These are phyloP conservation scores for Dynastes hyllus DNA, from an alignment of 2,888 invertebrate genomes.

Conservation along the genomic window DNA sequence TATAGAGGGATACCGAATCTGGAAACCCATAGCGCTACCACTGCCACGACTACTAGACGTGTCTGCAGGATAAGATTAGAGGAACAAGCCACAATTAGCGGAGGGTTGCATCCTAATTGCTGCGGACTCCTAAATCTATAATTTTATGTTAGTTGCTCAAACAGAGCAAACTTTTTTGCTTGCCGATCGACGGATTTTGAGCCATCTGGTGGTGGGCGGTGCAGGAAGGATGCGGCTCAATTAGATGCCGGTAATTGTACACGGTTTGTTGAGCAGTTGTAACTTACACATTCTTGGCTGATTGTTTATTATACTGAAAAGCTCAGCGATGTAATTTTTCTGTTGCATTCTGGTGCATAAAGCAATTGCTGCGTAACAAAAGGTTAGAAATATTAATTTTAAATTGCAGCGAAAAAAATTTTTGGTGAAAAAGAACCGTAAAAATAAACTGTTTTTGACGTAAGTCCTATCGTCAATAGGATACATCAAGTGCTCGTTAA, in stretches of 20 bases:
- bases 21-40: conserved; percentile 14
- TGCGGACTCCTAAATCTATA: conserved; percentile 65
- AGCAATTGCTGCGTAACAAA: too few relatives aligned
- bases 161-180: conserved; percentile 55
- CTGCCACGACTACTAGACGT: conserved; percentile 57
- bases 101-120: conserved; percentile 66
- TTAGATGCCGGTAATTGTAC: conserved; percentile 33
- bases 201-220: conserved; percentile 13
- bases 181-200: conserved; percentile 39
- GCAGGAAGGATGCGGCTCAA: background rate
- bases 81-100: conserved; percentile 67
- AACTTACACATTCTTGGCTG: conserved; percentile 28
- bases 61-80: conserved; percentile 67
- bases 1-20: conserved; percentile 45
- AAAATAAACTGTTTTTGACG: too few relatives aligned
- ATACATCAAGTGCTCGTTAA: too few relatives aligned
- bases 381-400: too few relatives aligned
- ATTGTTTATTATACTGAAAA: conserved; percentile 26
- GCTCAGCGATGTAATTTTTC: background rate
- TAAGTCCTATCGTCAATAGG: too few relatives aligned
- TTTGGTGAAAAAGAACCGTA: too few relatives aligned
- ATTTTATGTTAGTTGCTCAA: conserved; percentile 63
- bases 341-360: too few relatives aligned
- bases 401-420: too few relatives aligned
- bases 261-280: conserved; percentile 31